These are phyloP conservation scores for Argyresthia albistria DNA, from an alignment of 2,888 invertebrate genomes.

Conservation along the genomic window DNA sequence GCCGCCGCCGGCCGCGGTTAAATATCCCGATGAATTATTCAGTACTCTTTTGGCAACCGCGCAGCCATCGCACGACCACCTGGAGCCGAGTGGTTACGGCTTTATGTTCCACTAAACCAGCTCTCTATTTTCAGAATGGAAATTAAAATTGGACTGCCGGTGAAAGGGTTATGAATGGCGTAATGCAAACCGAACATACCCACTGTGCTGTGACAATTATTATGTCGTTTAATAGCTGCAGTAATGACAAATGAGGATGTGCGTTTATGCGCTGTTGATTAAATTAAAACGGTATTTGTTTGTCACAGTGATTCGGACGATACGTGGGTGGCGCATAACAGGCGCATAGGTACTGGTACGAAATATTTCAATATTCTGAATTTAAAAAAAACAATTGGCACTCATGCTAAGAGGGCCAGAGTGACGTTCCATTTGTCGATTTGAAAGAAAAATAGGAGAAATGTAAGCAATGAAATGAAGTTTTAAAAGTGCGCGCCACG, in stretches of 20 bases:
- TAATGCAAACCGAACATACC: no score
- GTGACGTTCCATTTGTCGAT: conserved; percentile 1
- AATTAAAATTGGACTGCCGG: conserved; percentile 1
- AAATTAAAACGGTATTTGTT: no score
- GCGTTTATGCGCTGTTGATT: no score
- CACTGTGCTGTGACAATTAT: no score
- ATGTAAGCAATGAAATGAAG: conserved; percentile 3
- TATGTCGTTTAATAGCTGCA: not conserved
- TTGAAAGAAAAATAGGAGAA: not conserved
- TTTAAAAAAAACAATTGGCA: no score
- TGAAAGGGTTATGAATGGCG: not conserved
- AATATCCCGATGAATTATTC: conserved; percentile 66
- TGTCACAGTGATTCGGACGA: no score
- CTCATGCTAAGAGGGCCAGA: not conserved
- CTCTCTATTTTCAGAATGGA: not conserved
- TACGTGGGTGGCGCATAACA: no score
- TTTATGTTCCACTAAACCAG: not conserved
- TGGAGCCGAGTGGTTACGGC: conserved; percentile 60
- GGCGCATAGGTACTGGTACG: no score
- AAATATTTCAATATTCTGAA: no score
- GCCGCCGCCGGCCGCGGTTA: conserved; percentile 39
- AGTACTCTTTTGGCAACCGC: conserved; percentile 52
- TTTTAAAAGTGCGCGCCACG: conserved; percentile 2
- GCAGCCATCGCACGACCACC: conserved; percentile 44
- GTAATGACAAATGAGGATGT: not conserved